Conservation (phyloP, 2,113 vertebrate genomes). For the Myanophis thanlyinensis region DNA sequence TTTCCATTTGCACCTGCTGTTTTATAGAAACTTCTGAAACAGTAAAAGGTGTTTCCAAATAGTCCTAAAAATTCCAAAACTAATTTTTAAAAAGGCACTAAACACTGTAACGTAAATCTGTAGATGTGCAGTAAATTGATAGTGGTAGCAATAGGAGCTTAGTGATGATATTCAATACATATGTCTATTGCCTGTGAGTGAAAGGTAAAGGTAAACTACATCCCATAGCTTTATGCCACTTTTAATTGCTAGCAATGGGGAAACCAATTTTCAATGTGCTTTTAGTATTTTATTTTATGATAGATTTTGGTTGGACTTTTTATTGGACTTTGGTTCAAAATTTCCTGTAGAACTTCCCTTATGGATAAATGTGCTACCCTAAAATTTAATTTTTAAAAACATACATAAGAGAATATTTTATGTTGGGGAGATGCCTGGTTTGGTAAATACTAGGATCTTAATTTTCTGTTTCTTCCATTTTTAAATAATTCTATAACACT, state of each 20-base stretch:
- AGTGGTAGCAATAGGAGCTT: background rate
- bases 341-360: background rate
- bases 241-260: background rate
- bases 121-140: background rate
- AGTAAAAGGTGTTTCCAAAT: accelerated
- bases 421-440: no score
- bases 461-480: background rate
- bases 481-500: background rate
- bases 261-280: background rate
- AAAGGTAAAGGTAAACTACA: background rate
- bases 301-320: background rate
- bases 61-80: background rate
- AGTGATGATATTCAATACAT: background rate
- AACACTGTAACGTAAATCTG: background rate
- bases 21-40: background rate
- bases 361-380: background rate
- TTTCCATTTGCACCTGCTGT: background rate
- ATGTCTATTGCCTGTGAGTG: background rate
- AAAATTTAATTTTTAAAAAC: background rate
- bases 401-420: background rate
- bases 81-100: background rate
- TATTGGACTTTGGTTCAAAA: background rate
- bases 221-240: background rate
- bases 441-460: background rate
- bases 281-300: background rate